These are phyloP conservation scores for Pelodytes ibericus DNA, from an alignment of 2,797 vertebrate species.

Conservation along the genomic window DNA sequence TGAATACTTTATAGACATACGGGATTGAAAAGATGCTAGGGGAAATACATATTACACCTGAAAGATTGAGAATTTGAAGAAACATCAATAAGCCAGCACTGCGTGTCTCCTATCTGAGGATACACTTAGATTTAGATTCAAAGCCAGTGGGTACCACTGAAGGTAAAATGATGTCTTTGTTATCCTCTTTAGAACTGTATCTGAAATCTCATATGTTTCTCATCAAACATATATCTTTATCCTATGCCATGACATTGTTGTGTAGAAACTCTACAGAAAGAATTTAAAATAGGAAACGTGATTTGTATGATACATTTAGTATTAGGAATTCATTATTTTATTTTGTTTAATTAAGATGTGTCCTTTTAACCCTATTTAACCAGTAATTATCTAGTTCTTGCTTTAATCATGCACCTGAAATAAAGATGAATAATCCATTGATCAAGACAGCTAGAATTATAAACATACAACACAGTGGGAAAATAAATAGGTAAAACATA, in stretches of 20 bases:
- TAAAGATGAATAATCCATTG: slow-evolving; percentile 7
- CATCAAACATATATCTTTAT: slow-evolving; percentile 40
- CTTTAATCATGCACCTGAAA: neutral
- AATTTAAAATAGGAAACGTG: slow-evolving; percentile 16
- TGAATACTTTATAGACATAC: neutral
- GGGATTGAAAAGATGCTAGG: neutral
- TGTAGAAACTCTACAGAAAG: slow-evolving; percentile 14
- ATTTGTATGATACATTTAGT: slow-evolving; percentile 6
- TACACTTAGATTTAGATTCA: slow-evolving; percentile 33
- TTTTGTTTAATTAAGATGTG: neutral
- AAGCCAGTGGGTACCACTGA: slow-evolving; percentile 22
- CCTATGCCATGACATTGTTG: slow-evolving; percentile 30
- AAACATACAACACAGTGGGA: too few relatives aligned
- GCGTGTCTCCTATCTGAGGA: slow-evolving; percentile 11
- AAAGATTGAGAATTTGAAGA: neutral
- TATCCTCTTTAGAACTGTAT: slow-evolving; percentile 39
- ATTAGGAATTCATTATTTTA: slow-evolving; percentile 5
- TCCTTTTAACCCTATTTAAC: slow-evolving; percentile 7
- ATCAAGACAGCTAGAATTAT: too few relatives aligned
- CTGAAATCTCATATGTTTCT: slow-evolving; percentile 45
- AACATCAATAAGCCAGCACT: slow-evolving; percentile 13
- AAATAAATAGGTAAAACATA: too few relatives aligned
- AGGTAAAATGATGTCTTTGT: slow-evolving; percentile 49
- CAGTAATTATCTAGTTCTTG: neutral
- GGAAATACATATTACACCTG: slow-evolving; percentile 6